A percentile compares a stretch with the other conserved stretches of the same genome.
Evolutionary conservation across 2,888 invertebrate species (phyloP).

Genomic region (Caenorhabditis zanzibari): DNA sequence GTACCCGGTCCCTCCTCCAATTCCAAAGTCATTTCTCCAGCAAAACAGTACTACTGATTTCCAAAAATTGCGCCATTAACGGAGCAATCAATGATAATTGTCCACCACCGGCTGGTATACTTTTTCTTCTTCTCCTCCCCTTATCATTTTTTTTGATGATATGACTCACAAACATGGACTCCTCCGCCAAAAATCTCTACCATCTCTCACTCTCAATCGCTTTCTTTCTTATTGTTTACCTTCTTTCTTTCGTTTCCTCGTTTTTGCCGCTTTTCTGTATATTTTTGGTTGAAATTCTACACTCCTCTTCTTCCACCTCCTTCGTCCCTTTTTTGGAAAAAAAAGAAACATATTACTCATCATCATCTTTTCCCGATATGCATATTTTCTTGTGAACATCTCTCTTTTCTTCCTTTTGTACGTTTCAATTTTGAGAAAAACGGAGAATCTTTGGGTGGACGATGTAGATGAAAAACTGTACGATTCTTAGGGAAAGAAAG

Average conservation of each 20-base stretch:
- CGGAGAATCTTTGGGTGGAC: not conserved
- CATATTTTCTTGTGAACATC: conserved; percentile 28
- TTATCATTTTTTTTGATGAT: conserved; percentile 42
- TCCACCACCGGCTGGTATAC: conserved; percentile 24
- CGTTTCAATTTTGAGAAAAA: conserved; percentile 20
- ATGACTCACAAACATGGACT: conserved; percentile 55
- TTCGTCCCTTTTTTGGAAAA: conserved; percentile 15
- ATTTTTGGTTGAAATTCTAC: conserved; percentile 59
- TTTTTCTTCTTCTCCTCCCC: conserved; percentile 9
- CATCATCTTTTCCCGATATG: conserved; percentile 11
- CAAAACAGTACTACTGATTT: not conserved
- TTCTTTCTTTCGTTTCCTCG: conserved; percentile 44
- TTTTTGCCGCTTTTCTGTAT: conserved; percentile 40
- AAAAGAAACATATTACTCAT: conserved; percentile 45
- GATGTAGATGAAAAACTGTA: not conserved
- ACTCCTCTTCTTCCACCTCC: conserved; percentile 4
- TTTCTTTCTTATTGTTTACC: conserved; percentile 47
- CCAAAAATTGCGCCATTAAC: conserved; percentile 17
- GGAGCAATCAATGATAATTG: conserved; percentile 30
- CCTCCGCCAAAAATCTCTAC: conserved; percentile 24
- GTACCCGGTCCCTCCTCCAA: too few species aligned
- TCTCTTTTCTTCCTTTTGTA: not conserved
- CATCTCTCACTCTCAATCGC: not conserved
- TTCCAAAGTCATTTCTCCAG: not conserved
- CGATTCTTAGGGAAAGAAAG: conserved; percentile 3